phyloP scores from a whole-genome alignment of 2,888 invertebrate species.

The Eristalinus sepulchralis region DNA sequence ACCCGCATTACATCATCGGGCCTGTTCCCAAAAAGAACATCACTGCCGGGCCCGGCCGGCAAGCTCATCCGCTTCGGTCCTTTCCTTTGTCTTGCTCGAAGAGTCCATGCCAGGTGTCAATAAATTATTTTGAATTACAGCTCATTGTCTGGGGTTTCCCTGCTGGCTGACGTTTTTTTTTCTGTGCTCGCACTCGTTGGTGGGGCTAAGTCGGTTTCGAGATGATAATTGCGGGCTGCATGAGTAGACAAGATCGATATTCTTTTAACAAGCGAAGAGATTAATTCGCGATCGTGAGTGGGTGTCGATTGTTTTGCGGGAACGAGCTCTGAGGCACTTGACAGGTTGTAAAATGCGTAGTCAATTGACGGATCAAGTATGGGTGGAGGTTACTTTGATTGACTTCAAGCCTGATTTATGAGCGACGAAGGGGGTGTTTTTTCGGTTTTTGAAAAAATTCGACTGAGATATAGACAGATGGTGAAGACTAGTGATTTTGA shows the following conservation, averaged over 20 bases:
- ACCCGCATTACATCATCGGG: background rate
- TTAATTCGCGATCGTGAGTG: constrained; percentile 52
- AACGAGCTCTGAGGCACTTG: background rate
- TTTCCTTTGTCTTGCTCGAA: background rate
- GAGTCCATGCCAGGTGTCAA: background rate
- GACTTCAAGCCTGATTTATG: background rate
- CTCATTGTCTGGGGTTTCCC: background rate
- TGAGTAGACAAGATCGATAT: constrained; percentile 26
- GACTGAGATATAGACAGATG: background rate
- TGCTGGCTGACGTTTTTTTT: background rate
- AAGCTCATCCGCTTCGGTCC: background rate
- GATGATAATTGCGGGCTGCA: background rate
- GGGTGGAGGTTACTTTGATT: background rate
- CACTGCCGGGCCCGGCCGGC: too few species aligned
- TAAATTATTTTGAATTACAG: background rate
- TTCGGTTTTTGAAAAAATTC: background rate
- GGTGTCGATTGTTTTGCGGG: constrained; percentile 2
- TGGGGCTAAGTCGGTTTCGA: background rate
- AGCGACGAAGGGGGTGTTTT: too few species aligned
- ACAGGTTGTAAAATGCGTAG: background rate
- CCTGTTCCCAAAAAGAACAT: background rate
- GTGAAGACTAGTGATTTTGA: background rate
- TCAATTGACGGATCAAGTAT: background rate
- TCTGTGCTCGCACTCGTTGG: background rate
- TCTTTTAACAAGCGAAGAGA: constrained; percentile 4